Base-by-base conservation (phyloP, 2,797 vertebrate species). In the Onychomys leucogaster region DNA sequence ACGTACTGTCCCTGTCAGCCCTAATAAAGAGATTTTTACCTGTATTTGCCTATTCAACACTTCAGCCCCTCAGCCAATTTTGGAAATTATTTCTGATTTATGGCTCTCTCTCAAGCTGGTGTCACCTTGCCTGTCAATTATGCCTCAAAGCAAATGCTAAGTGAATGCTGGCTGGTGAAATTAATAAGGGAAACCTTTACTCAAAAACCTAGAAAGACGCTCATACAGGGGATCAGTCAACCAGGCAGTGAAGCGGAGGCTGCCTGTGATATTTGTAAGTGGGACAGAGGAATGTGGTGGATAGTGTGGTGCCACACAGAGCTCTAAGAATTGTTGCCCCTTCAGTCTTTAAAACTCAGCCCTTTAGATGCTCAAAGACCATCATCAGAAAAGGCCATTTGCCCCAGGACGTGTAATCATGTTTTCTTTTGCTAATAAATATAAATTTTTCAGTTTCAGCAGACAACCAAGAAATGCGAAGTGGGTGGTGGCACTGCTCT, bases 1-100 rank as follows among this genome's bases (percentile, higher is more conserved):
- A 99, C 98, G 99, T 98, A 97, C 98, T 59, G 95, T 98, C 98
- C 97, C 98, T 98, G 98, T 99, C 98, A 98, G 97, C 97, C 95
- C 80, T 99, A 99, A 99, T 99, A 98, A 99, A 99, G 98, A 99
- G 98, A 98, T 99, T 99, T 98, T 98, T 99, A 98, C 98, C 98
- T 98, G 98, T 98, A 98, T 99, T 99, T 99, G 98, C 98, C 99
- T 99, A 99, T 99, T 99, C 98, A 98, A 99, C 98, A 98, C 98
- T 98, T 98, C 98, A 98, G 95, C 94, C 97, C 98, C 96, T 99
- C 98, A 98, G 98, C 98, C 98, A 98, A 98, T 98, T 99, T 99
- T 99, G 98, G 98, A 99, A 99, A 99, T 99, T 98, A 99, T 99
- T 98, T 99, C 98, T 99, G 99, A 99, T 99, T 98, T 99, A 99